A percentile compares a stretch with the other conserved stretches of the same genome.
Conservation (phyloP, 2,797 vertebrate genomes). For the Anguilla marmorata region DNA sequence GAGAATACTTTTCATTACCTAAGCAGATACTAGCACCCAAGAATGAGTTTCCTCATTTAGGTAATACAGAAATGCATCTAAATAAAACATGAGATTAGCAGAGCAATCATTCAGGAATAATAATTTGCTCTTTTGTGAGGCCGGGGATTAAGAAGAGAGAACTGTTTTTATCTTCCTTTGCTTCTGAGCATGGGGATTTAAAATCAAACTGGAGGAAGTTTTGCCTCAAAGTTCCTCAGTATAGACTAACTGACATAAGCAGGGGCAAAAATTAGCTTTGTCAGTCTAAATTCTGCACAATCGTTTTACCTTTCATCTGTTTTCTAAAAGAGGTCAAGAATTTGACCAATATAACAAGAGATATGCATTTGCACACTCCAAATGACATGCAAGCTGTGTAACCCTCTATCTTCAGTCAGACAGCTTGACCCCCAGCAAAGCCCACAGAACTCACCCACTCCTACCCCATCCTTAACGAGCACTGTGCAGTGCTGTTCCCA, state of each 20-base stretch:
- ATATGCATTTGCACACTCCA: not conserved
- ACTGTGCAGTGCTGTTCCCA: slow-evolving; percentile 99
- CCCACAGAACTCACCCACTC: slow-evolving; percentile 84
- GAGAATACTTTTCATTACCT: not conserved
- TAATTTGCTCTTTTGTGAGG: not conserved
- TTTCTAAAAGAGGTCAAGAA: not conserved
- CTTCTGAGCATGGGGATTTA: not conserved
- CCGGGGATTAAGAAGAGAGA: not conserved
- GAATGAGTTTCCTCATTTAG: not conserved
- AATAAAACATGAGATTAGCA: not conserved
- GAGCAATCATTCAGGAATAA: not conserved
- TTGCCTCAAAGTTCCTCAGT: too few species aligned
- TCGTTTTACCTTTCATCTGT: not conserved
- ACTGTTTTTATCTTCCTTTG: not conserved
- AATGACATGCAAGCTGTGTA: too few species aligned
- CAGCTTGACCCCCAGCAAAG: not conserved
- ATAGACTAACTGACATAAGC: not conserved
- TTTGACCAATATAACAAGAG: not conserved
- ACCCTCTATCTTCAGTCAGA: not conserved
- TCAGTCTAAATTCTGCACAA: not conserved
- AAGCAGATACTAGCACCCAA: not conserved
- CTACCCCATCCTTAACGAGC: slow-evolving; percentile 93
- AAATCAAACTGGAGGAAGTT: not conserved
- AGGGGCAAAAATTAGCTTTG: not conserved
- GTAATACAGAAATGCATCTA: not conserved